Evolutionary conservation across 2,797 vertebrate genomes (phyloP).

Genomic region (Pempheris klunzingeri): DNA sequence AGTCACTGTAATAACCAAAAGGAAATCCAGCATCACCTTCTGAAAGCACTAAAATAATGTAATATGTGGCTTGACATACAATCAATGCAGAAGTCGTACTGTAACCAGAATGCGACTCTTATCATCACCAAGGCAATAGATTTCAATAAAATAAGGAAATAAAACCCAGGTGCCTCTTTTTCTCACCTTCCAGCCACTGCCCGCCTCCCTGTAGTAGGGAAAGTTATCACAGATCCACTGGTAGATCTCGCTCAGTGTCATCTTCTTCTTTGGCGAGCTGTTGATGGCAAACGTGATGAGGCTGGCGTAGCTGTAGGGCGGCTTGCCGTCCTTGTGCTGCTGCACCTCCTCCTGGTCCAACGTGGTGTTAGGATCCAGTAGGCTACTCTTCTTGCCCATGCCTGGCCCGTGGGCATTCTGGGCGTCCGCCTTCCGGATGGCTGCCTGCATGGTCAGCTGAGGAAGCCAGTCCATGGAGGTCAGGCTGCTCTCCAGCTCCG

Average conservation of each 20-base stretch:
- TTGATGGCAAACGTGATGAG: conserved; percentile 96
- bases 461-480: conserved; percentile 97
- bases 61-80: neutral
- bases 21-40: neutral
- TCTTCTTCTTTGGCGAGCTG: conserved; percentile 96
- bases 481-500: conserved; percentile 96
- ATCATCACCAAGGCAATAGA: neutral
- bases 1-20: neutral
- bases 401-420: conserved; percentile 90
- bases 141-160: conserved; percentile 11
- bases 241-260: conserved; percentile 96
- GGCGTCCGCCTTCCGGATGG: conserved; percentile 92
- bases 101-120: conserved; percentile 5
- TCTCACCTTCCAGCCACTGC: conserved; percentile 95
- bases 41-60: conserved; percentile 15
- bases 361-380: conserved; percentile 93
- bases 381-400: conserved; percentile 90
- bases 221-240: conserved; percentile 98
- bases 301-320: conserved; percentile 95
- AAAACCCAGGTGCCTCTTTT: neutral
- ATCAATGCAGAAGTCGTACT: neutral
- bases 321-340: conserved; percentile 95
- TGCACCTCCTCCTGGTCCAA: conserved; percentile 95
- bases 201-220: conserved; percentile 94
- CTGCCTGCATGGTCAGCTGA: conserved; percentile 94